Base-by-base conservation (phyloP, 2,888 invertebrate species). In the Dasysyrphus tricinctus region DNA sequence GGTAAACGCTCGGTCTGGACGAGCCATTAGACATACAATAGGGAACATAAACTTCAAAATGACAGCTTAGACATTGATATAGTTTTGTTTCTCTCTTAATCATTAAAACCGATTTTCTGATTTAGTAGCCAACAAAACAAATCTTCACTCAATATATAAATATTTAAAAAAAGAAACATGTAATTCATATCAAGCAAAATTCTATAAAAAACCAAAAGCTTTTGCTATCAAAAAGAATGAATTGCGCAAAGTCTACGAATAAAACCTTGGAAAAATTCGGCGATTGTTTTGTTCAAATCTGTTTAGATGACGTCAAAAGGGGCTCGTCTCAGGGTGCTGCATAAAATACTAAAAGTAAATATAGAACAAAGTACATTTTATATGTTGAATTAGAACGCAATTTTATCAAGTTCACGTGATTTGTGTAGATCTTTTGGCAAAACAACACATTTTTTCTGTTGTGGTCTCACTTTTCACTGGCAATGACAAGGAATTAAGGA, bases 231-330 rank as follows among this genome's bases (percentile, higher is more conserved):
- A 59, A 37, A 61, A 14, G 12, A 61, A 61, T 39, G 14, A 39
- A 42, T 16, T 24, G 12, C 16, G 11, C 34, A 32, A 34, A 24
- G 24, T 61, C 24, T 5, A 37, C 9, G 11, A 6, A 42, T 24
- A 61, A 42, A 61, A 39, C 3, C 24, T 29, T 39, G 4, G n/a
- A 5, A 42, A 39, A 61, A 65, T 11, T n/a, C 65, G 12, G 34
- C 16, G 47, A 47, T 16, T 65, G 32, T 49, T 65, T 65, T 47
- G 7, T 5, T 29, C n/a, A n/a, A 19, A n/a, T 29, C 42, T 42
- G 19, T 19, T n/a, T 32, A 47, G 37, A 57, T 80, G 84, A 85
- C 80, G 84, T 80, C 80, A 80, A 47, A 80, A 76, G 80, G 77
- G 84, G 84, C 84, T 85, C 80, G 84, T 80, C 84, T 77, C 61